Conservation (phyloP, 2,797 vertebrate species). For the Centroberyx gerrardi region DNA sequence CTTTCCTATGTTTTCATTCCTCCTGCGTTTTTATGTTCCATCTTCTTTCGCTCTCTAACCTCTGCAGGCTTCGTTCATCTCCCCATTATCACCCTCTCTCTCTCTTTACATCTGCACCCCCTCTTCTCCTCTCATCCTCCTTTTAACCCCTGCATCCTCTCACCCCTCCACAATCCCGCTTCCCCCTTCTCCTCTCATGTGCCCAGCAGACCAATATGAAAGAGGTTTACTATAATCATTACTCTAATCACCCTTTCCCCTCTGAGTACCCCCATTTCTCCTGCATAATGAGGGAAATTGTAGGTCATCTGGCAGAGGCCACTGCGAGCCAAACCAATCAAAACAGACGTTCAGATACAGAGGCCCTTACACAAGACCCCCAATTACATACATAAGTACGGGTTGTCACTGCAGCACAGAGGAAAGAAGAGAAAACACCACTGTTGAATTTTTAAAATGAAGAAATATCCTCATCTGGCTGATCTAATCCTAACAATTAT, state of each 20-base stretch:
- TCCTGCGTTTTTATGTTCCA: not conserved
- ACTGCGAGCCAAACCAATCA: slow-evolving; percentile 40
- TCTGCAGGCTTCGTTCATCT: not conserved
- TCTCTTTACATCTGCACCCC: not conserved
- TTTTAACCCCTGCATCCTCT: slow-evolving; percentile 32
- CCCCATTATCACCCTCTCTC: slow-evolving; percentile 9
- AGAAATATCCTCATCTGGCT: not conserved
- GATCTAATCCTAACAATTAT: too few species aligned
- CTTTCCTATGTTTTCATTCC: not conserved
- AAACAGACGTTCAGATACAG: not conserved
- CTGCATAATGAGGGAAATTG: slow-evolving; percentile 57
- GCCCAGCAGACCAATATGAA: slow-evolving; percentile 41
- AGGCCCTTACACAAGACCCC: not conserved
- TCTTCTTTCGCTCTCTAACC: slow-evolving; percentile 4
- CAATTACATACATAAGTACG: slow-evolving; percentile 14
- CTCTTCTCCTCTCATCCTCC: slow-evolving; percentile 7
- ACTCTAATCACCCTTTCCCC: slow-evolving; percentile 64
- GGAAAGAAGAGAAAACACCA: not conserved
- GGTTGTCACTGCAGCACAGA: not conserved
- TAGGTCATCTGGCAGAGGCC: slow-evolving; percentile 66
- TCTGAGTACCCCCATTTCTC: slow-evolving; percentile 53
- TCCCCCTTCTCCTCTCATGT: not conserved
- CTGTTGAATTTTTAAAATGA: not conserved
- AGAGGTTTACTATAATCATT: slow-evolving; percentile 66
- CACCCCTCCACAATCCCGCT: not conserved